Conservation (phyloP, 1,140 invertebrate species). For the Aricia agestis region DNA sequence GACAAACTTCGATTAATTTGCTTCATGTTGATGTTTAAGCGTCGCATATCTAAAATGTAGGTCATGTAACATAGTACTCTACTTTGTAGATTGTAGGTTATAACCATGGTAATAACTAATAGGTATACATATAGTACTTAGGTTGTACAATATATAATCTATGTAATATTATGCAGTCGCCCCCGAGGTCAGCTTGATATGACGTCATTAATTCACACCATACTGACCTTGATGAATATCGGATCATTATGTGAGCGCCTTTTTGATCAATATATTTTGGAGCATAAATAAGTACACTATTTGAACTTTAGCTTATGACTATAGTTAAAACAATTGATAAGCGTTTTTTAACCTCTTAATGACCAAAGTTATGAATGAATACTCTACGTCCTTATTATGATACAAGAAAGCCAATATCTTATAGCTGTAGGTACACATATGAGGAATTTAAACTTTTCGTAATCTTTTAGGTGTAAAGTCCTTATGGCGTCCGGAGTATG, state of each 20-base stretch:
- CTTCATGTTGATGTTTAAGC: too few relatives aligned
- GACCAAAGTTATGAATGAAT: conserved; percentile 29
- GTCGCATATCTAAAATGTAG: too few relatives aligned
- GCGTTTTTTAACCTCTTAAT: background rate
- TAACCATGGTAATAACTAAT: too few relatives aligned
- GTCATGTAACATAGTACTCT: too few relatives aligned
- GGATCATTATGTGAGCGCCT: background rate
- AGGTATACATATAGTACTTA: background rate
- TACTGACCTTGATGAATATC: background rate
- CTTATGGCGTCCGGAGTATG: conserved; percentile 98
- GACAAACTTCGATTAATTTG: too few relatives aligned
- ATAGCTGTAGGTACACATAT: background rate
- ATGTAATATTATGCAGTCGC: background rate
- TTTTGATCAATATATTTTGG: too few relatives aligned
- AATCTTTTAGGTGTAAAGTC: conserved; percentile 87
- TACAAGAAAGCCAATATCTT: conserved; percentile 16
- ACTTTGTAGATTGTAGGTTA: too few relatives aligned
- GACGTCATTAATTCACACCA: background rate
- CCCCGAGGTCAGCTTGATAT: background rate
- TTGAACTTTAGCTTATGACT: background rate
- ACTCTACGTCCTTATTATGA: conserved; percentile 35
- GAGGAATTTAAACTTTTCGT: too few relatives aligned
- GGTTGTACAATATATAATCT: too few relatives aligned
- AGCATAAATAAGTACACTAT: background rate
- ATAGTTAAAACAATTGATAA: background rate